Conservation (phyloP, 23 tunicate species). For the Trididemnum miniatum region DNA sequence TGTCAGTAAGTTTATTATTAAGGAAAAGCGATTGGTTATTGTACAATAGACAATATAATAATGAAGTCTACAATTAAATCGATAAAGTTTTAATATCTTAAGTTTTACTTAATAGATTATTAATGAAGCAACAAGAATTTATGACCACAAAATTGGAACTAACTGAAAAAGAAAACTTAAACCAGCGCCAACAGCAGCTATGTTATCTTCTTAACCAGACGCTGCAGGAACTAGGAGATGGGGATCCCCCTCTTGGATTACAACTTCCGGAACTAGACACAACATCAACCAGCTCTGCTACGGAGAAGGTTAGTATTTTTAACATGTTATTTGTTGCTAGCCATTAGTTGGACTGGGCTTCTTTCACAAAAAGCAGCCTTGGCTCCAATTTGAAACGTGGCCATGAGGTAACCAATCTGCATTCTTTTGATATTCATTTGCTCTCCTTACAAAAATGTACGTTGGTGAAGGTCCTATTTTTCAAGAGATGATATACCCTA, state of each 20-base stretch:
- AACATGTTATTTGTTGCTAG: background rate
- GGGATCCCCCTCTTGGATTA: constrained; percentile 49
- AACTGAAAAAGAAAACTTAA: constrained; percentile 31
- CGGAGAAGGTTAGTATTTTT: background rate
- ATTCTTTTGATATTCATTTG: too few species aligned
- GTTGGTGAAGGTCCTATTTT: too few species aligned
- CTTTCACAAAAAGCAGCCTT: too few species aligned
- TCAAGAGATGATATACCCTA: too few species aligned
- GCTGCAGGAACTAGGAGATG: constrained; percentile 55
- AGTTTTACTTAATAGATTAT: constrained; percentile 17
- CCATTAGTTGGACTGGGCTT: too few species aligned
- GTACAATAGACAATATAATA: too few species aligned
- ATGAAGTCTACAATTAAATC: too few species aligned
- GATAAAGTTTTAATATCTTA: too few species aligned
- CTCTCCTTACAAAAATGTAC: too few species aligned
- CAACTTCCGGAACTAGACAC: constrained; percentile 43
- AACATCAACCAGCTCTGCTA: background rate
- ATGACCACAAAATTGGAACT: constrained; percentile 11
- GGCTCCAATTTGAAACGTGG: too few species aligned
- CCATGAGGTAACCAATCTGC: background rate
- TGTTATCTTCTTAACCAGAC: constrained; percentile 28
- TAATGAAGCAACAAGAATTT: constrained; percentile 46
- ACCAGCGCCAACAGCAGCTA: constrained; percentile 33
- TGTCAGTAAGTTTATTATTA: too few species aligned
- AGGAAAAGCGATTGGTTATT: too few species aligned